Conservation (phyloP, 2,113 vertebrate genomes). For the Toxotes chatareus region DNA sequence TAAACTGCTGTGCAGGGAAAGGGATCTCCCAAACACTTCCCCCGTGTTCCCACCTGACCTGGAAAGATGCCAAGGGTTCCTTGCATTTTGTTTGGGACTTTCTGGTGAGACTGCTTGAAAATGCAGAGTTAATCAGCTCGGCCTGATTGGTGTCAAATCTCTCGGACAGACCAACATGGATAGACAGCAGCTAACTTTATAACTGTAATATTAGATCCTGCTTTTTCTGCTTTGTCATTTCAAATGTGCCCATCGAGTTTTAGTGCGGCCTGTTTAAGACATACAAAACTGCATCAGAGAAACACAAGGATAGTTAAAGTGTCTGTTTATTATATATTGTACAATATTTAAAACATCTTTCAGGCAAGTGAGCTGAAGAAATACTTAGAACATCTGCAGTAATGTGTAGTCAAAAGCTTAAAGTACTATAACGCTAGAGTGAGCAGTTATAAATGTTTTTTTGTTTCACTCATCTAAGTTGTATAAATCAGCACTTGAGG, state of each 20-base stretch:
- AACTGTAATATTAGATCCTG: not conserved
- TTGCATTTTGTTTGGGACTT: conserved; percentile 11
- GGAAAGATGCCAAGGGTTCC: conserved; percentile 54
- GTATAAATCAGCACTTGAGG: not conserved
- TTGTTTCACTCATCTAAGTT: not conserved
- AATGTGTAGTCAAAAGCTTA: not conserved
- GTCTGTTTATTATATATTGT: conserved; percentile 50
- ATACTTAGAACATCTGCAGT: conserved; percentile 7
- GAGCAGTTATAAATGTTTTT: not conserved
- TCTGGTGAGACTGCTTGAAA: conserved; percentile 2
- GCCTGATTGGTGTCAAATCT: not conserved
- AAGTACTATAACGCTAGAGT: not conserved
- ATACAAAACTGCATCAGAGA: not conserved
- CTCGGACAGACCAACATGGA: not conserved
- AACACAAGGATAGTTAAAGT: conserved; percentile 6
- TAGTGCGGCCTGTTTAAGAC: not conserved
- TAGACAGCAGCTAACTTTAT: not conserved
- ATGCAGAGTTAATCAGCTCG: conserved; percentile 6
- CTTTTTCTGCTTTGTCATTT: not conserved
- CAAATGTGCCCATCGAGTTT: not conserved
- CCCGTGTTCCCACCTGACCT: conserved; percentile 74
- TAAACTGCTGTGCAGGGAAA: conserved; percentile 66
- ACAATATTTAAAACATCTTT: conserved; percentile 22
- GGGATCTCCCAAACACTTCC: conserved; percentile 71
- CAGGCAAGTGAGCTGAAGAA: not conserved